phyloP scores from a whole-genome alignment of 2,797 vertebrate species.

The Simalia tracyae region DNA sequence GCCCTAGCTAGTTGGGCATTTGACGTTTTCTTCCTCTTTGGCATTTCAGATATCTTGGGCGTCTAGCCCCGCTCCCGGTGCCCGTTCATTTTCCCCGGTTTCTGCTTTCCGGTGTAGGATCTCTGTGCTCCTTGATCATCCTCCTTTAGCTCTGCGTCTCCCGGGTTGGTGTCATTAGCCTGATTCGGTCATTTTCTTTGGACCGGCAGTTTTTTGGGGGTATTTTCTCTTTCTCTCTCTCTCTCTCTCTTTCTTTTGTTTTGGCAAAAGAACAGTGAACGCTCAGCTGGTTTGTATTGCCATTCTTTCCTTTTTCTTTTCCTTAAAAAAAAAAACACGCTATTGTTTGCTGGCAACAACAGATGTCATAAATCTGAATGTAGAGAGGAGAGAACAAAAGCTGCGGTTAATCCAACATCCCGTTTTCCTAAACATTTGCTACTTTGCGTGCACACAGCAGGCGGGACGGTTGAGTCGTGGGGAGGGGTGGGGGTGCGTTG shows the following conservation, averaged over 20 bases:
- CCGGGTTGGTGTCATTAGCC: slow-evolving; percentile 59
- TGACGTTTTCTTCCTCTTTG: no score
- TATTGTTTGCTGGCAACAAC: slow-evolving; percentile 69
- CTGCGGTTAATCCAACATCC: slow-evolving; percentile 49
- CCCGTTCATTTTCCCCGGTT: slow-evolving; percentile 57
- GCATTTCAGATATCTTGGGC: slow-evolving; percentile 61
- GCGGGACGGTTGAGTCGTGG: no score
- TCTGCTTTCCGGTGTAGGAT: slow-evolving; percentile 62
- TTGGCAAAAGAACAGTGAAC: slow-evolving; percentile 62
- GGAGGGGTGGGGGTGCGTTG: no score
- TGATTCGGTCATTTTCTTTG: slow-evolving; percentile 58
- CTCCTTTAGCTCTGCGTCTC: slow-evolving; percentile 63
- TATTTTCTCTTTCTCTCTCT: not conserved
- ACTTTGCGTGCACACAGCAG: not conserved
- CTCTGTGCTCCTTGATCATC: slow-evolving; percentile 61
- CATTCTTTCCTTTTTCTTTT: slow-evolving; percentile 2
- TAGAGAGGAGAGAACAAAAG: slow-evolving; percentile 55
- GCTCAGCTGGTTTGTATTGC: slow-evolving; percentile 67
- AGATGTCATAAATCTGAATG: slow-evolving; percentile 69
- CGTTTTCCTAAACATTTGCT: slow-evolving; percentile 50
- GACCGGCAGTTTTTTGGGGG: not conserved
- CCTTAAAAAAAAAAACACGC: not conserved
- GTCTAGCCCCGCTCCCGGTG: slow-evolving; percentile 35
- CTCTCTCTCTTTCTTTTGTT: not conserved
- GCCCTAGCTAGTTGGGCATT: no score